Evolutionary conservation across 92 coral and sea anemone species (phyloP).

Genomic region (Phenganax subtilis): DNA sequence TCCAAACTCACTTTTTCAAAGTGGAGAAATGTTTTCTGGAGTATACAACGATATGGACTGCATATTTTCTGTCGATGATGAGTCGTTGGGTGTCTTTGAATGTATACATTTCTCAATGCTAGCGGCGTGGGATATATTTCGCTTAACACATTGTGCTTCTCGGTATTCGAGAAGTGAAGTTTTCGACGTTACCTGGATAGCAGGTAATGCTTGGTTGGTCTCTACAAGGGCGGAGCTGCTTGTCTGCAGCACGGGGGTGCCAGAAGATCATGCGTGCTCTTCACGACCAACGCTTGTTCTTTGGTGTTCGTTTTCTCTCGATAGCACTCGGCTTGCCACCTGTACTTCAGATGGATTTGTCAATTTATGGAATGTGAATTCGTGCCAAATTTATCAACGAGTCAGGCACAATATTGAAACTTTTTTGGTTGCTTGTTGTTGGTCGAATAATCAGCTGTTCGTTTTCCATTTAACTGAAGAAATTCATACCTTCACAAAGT

Average conservation of each 20-base stretch:
- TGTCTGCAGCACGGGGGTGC: background rate
- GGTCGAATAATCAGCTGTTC: background rate
- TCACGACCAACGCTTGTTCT: background rate
- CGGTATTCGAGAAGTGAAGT: no score
- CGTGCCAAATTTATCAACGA: background rate
- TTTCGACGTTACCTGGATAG: no score
- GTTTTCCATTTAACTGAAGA: background rate
- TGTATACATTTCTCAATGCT: background rate
- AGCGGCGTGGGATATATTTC: background rate
- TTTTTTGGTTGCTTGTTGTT: background rate
- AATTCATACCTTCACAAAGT: background rate
- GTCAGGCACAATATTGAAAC: background rate
- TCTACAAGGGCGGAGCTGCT: no score
- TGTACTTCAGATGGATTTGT: constrained; percentile 3
- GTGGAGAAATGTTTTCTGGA: no score
- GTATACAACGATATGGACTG: no score
- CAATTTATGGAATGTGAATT: background rate
- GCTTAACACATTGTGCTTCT: no score
- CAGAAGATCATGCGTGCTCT: background rate
- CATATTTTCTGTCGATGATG: no score
- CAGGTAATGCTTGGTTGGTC: no score
- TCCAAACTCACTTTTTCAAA: no score
- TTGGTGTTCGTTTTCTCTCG: constrained; percentile 4
- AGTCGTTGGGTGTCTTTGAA: no score
- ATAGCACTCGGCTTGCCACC: background rate